Conservation (phyloP, 2,797 vertebrate species). For the Melanogrammus aeglefinus region DNA sequence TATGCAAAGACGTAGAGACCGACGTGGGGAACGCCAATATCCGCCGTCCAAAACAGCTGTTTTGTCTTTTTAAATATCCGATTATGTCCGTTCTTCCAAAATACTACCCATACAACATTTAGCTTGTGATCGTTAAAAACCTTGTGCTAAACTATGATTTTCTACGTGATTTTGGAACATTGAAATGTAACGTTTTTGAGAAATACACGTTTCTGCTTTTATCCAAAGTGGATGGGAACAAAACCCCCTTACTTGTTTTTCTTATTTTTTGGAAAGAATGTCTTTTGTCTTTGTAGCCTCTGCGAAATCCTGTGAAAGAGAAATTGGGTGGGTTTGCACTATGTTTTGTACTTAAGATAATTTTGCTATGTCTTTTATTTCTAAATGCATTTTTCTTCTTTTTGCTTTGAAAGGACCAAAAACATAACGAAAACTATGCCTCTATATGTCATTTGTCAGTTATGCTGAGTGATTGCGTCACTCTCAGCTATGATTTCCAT, state of each 20-base stretch:
- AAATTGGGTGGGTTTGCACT: slow-evolving; percentile 69
- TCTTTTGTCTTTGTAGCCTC: slow-evolving; percentile 25
- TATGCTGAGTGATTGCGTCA: slow-evolving; percentile 72
- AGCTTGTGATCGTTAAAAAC: background rate
- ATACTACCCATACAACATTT: slow-evolving; percentile 6
- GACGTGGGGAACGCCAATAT: background rate
- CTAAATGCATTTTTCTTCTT: slow-evolving; percentile 43
- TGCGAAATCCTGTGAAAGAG: slow-evolving; percentile 38
- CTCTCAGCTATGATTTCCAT: slow-evolving; percentile 86
- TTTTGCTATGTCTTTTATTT: slow-evolving; percentile 49
- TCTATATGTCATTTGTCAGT: slow-evolving; percentile 69
- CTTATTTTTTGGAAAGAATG: background rate
- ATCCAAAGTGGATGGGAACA: slow-evolving; percentile 41
- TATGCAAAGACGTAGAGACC: no score
- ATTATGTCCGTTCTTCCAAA: slow-evolving; percentile 19
- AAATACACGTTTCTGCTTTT: background rate
- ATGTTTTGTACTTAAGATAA: slow-evolving; percentile 66
- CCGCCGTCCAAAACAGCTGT: slow-evolving; percentile 7
- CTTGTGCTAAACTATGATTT: background rate
- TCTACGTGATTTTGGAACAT: background rate
- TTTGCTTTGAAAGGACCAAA: slow-evolving; percentile 74
- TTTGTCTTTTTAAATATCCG: slow-evolving; percentile 23
- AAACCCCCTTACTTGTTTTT: slow-evolving; percentile 35
- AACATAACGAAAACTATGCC: slow-evolving; percentile 66
- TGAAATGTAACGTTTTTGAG: background rate